Evolutionary conservation across 1,140 invertebrate genomes (phyloP).

Genomic region (Mizuhopecten yessoensis): DNA sequence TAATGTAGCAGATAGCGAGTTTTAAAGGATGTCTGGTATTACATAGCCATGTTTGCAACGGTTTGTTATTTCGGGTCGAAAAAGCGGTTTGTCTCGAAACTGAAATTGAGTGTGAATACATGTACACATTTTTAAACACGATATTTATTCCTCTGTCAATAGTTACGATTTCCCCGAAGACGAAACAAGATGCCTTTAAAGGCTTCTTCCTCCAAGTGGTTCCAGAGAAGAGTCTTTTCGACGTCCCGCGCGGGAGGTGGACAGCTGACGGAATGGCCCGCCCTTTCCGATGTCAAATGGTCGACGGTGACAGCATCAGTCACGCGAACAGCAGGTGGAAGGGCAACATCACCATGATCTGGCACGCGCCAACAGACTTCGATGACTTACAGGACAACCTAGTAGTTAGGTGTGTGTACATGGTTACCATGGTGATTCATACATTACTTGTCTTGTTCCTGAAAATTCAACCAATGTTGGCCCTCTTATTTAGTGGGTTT

Average conservation of each 20-base stretch:
- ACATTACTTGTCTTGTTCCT: not conserved
- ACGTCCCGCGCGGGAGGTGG: constrained; percentile 57
- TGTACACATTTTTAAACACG: too few species aligned
- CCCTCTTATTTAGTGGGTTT: too few species aligned
- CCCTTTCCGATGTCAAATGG: constrained; percentile 53
- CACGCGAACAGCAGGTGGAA: constrained; percentile 60
- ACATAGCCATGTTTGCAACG: too few species aligned
- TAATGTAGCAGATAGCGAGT: too few species aligned
- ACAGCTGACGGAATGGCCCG: constrained; percentile 56
- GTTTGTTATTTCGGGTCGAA: too few species aligned
- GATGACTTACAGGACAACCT: not conserved
- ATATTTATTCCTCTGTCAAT: not conserved
- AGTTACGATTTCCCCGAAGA: not conserved
- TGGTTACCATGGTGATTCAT: not conserved
- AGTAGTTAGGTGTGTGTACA: not conserved
- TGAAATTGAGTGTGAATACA: not conserved
- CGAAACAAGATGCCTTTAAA: constrained; percentile 54
- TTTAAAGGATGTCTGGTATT: too few species aligned
- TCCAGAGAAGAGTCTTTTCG: constrained; percentile 58
- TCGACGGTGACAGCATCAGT: constrained; percentile 54
- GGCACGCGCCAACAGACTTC: constrained; percentile 53
- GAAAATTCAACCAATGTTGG: too few species aligned
- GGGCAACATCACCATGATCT: constrained; percentile 60
- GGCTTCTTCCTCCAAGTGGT: constrained; percentile 62
- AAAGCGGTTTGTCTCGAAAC: too few species aligned